Conservation (phyloP, 2,113 vertebrate genomes). For the Amphiprion percula region DNA sequence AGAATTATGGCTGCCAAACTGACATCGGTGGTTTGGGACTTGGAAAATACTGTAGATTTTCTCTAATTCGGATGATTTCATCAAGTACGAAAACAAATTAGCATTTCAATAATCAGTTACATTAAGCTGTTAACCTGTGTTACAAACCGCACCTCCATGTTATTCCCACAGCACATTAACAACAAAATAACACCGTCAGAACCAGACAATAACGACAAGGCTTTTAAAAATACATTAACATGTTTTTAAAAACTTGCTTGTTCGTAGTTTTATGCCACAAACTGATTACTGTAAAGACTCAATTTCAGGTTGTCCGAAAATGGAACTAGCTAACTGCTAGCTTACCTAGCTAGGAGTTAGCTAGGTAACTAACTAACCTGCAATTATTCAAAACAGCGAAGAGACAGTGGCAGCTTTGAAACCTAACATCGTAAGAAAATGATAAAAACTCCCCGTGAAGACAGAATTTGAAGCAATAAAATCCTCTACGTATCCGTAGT, state of each 20-base stretch:
- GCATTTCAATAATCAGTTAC: no score
- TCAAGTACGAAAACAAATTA: no score
- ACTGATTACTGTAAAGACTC: neutral
- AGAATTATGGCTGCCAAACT: no score
- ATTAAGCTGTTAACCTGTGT: no score
- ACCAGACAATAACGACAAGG: no score
- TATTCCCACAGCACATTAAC: no score
- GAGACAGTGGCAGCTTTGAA: neutral
- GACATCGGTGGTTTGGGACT: no score
- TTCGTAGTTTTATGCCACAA: neutral
- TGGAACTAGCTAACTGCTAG: slow-evolving; percentile 17
- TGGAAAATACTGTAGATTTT: no score
- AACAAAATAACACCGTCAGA: no score
- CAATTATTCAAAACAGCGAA: neutral
- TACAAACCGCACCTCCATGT: no score
- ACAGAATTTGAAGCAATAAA: neutral
- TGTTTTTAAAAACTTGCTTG: neutral
- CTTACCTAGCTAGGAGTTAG: neutral
- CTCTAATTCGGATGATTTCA: no score
- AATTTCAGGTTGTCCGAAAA: slow-evolving; percentile 19
- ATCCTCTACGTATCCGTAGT: neutral
- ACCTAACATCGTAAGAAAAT: rapidly evolving
- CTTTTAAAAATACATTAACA: neutral
- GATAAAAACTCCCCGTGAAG: slow-evolving; percentile 2
- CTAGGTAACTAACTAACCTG: no score